Conservation (phyloP, 2,797 vertebrate genomes). For the Erethizon dorsatum region DNA sequence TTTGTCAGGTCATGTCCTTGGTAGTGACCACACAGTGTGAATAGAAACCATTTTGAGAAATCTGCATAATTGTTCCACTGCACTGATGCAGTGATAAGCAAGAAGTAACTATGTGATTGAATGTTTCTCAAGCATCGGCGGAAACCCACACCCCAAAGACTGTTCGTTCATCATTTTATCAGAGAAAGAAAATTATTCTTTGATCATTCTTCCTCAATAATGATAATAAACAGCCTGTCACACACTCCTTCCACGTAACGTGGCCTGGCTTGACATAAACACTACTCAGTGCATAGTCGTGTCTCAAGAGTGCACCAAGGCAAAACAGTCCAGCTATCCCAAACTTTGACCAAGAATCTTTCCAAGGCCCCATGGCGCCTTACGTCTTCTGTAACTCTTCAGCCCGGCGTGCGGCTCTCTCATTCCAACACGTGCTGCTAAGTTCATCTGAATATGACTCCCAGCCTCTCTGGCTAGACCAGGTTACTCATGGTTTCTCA, state of each 20-base stretch:
- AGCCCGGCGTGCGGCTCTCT: not conserved
- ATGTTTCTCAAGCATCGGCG: constrained; percentile 11
- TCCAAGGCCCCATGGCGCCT: not conserved
- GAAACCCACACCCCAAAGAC: not conserved
- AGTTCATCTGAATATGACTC: constrained; percentile 64
- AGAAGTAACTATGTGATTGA: not conserved
- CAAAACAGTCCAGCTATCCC: not conserved
- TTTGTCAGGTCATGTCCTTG: not conserved
- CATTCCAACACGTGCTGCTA: constrained; percentile 46
- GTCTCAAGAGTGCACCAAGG: constrained; percentile 9
- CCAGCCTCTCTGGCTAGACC: constrained; percentile 47
- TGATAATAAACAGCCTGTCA: not conserved
- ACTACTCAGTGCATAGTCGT: not conserved
- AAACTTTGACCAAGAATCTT: constrained; percentile 10
- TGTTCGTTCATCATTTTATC: not conserved
- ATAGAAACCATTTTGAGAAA: constrained; percentile 25
- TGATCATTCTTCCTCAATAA: constrained; percentile 46
- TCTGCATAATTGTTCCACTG: not conserved
- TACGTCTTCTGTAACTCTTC: constrained; percentile 32
- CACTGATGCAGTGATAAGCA: constrained; percentile 46
- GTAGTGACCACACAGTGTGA: not conserved
- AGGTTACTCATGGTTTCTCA: constrained; percentile 59
- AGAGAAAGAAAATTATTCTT: constrained; percentile 55
- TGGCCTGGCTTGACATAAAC: constrained; percentile 28
- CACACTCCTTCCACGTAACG: constrained; percentile 50